Percentiles rank a stretch among this genome's conserved stretches.
phyloP scores from a whole-genome alignment of 1,140 invertebrate genomes.

The Hyphantria cunea region DNA sequence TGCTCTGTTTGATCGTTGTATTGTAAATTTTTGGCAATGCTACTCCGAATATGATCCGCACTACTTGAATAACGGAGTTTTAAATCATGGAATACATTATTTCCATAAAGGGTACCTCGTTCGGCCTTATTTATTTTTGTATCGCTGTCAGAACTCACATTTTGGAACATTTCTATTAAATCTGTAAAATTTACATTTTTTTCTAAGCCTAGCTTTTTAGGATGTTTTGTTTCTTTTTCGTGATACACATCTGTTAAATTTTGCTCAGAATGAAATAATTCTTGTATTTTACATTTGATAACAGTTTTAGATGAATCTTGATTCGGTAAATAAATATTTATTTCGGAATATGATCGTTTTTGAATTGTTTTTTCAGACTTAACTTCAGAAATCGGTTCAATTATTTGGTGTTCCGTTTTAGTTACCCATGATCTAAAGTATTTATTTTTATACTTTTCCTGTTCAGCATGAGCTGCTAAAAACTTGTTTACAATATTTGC shows the following conservation, averaged over 20 bases:
- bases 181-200: not conserved
- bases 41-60: not conserved
- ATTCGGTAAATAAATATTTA: too few species aligned
- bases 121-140: too few species aligned
- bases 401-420: not conserved
- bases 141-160: too few species aligned
- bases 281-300: too few species aligned
- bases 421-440: slow-evolving; percentile 33
- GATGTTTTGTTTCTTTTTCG: not conserved
- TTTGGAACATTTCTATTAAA: not conserved
- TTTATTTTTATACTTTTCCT: slow-evolving; percentile 27
- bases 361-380: too few species aligned
- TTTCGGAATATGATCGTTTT: too few species aligned
- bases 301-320: too few species aligned
- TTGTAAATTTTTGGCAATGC: too few species aligned
- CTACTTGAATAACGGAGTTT: not conserved
- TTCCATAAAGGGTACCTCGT: too few species aligned
- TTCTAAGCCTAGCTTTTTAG: not conserved
- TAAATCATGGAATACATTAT: too few species aligned
- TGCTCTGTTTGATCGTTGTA: too few species aligned
- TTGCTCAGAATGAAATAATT: slow-evolving; percentile 5
- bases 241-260: not conserved
- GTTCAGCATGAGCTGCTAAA: slow-evolving; percentile 2
- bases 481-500: slow-evolving; percentile 28
- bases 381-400: too few species aligned